Base-by-base conservation (phyloP, 2,888 invertebrate genomes). In the Cantharis rustica region DNA sequence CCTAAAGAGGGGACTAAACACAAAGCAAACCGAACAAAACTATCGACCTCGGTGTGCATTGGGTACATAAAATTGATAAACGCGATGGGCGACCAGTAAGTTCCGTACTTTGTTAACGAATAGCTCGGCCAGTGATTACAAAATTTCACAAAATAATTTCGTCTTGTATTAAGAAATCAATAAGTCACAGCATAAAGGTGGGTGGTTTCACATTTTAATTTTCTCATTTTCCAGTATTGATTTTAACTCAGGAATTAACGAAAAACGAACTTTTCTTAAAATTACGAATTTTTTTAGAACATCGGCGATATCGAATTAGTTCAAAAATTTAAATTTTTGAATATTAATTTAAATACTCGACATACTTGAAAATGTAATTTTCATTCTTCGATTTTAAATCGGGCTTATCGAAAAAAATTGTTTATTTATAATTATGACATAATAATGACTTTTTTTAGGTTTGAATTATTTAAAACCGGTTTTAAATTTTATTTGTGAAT, bases 31-130 rank as follows among this genome's bases (percentile, higher is more conserved):
- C 68, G 61, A 17, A 62, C 26, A 71, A 66, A 47, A 47, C 71
- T 77, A 77, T 77, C 77, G 77, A 77, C 77, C 75, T 68, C 71
- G 71, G 73, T 77, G 73, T 75, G 47, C 47, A 77, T 69, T 66
- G 64, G 47, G 47, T 66, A 66, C 17, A 66, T 66, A 66, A 66
- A 66, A 66, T 23, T 23, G 64, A 20, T 23, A 66, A 66, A 66
- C 64, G 64, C 17, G 64, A 23, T 20, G 64, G 64, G 17, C 15
- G 64, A 66, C 20, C n/a, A 66, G 20, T 66, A 20, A 15, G 64
- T 20, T 20, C 23, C n/a, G 17, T 66, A 20, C 64, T n/a, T 66
- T 10, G 64, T 23, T 20, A 23, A 66, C 17, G 64, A 23, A 23
- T 66, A 23, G 17, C 11, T 66, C 20, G 20, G 20, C 13, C n/a